These are phyloP conservation scores for Pandemis corylana DNA, from an alignment of 2,888 invertebrate species.

Conservation along the genomic window DNA sequence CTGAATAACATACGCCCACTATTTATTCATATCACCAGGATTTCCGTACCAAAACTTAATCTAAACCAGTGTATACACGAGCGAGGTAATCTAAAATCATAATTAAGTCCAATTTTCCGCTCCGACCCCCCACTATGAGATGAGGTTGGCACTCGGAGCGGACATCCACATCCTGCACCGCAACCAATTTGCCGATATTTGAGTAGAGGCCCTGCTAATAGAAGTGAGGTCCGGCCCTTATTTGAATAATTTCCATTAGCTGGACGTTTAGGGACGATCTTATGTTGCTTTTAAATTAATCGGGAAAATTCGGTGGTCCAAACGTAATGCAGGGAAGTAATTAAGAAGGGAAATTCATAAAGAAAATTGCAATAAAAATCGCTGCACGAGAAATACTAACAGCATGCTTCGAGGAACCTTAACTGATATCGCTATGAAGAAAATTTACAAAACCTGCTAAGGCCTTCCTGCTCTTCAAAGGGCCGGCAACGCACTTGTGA, in stretches of 20 bases:
- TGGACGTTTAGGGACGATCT: slow-evolving; percentile 45
- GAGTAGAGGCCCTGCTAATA: slow-evolving; percentile 49
- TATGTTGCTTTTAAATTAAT: slow-evolving; percentile 33
- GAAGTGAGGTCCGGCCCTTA: slow-evolving; percentile 47
- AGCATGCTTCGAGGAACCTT: no score
- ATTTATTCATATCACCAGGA: background rate
- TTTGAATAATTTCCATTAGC: slow-evolving; percentile 61
- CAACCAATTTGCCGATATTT: slow-evolving; percentile 57
- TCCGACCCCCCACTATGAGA: slow-evolving; percentile 10
- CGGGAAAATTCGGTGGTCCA: background rate
- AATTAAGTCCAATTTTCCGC: slow-evolving; percentile 36
- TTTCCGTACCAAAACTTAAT: slow-evolving; percentile 5
- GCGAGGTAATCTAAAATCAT: slow-evolving; percentile 24
- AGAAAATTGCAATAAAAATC: background rate
- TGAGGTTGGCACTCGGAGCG: slow-evolving; percentile 11
- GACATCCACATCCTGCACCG: slow-evolving; percentile 45
- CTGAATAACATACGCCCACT: background rate
- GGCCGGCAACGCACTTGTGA: no score
- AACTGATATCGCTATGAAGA: no score
- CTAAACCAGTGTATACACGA: background rate
- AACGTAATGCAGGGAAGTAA: background rate
- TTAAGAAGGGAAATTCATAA: background rate
- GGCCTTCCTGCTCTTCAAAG: no score
- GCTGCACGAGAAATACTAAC: background rate
- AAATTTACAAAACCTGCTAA: no score